These are phyloP conservation scores for Paratrypauchen microcephalus DNA, from an alignment of 2,797 vertebrate species.

Conservation along the genomic window DNA sequence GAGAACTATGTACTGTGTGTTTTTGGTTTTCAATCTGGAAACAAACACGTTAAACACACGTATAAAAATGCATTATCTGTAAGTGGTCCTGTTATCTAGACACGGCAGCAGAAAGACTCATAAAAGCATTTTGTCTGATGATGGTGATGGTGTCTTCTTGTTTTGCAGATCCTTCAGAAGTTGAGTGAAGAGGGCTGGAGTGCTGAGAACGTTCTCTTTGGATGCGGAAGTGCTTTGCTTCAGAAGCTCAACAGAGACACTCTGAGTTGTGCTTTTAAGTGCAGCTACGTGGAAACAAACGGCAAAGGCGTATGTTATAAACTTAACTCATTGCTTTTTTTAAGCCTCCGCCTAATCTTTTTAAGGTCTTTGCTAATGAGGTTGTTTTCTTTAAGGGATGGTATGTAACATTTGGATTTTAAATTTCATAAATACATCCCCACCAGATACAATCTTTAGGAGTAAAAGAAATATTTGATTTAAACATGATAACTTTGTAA, in stretches of 20 bases:
- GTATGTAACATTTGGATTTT: too few species aligned
- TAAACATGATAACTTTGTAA: too few species aligned
- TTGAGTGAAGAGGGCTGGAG: slow-evolving; percentile 78
- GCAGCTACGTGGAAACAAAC: slow-evolving; percentile 79
- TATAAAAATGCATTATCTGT: too few species aligned
- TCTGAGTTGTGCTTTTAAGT: slow-evolving; percentile 81
- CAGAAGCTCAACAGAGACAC: slow-evolving; percentile 83
- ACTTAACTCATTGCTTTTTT: neutral
- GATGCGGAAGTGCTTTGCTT: slow-evolving; percentile 78
- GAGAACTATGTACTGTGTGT: too few species aligned
- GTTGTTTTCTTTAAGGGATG: too few species aligned
- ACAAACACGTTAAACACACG: too few species aligned
- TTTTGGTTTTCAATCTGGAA: neutral
- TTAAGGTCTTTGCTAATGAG: too few species aligned
- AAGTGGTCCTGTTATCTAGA: too few species aligned
- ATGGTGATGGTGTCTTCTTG: neutral
- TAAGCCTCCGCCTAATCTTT: too few species aligned
- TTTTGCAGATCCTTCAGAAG: slow-evolving; percentile 73
- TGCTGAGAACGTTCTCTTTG: slow-evolving; percentile 78
- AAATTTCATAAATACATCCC: too few species aligned
- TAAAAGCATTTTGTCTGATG: neutral
- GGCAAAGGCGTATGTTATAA: slow-evolving; percentile 74
- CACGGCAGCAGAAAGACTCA: neutral
- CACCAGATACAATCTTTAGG: too few species aligned
- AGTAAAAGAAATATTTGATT: too few species aligned